These are phyloP conservation scores for Lophochroa leadbeateri DNA, from an alignment of 2,113 vertebrate species.

Conservation along the genomic window DNA sequence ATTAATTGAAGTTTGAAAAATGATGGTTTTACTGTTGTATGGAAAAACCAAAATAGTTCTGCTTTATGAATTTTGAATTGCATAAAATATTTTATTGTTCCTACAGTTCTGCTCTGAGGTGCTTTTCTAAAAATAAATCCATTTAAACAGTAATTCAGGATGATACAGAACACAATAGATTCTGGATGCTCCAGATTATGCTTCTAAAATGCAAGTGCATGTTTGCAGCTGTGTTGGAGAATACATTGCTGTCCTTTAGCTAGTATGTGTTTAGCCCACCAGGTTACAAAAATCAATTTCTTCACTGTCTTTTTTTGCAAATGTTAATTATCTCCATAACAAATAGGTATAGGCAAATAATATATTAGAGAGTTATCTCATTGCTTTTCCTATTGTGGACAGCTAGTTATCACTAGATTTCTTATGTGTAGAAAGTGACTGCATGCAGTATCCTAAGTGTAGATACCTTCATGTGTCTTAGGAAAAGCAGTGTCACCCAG, in stretches of 20 bases:
- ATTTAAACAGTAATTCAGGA: background rate
- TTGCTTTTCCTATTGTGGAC: background rate
- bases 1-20: background rate
- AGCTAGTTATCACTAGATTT: background rate
- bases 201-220: background rate
- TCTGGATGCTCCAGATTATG: background rate
- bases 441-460: background rate
- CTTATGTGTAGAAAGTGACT: background rate
- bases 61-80: background rate
- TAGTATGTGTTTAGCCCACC: background rate
- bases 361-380: background rate
- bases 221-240: background rate
- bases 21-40: background rate
- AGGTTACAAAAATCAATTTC: background rate
- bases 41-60: background rate
- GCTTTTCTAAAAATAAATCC: background rate
- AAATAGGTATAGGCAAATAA: background rate
- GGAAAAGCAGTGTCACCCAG: background rate
- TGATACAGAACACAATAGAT: background rate
- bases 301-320: background rate
- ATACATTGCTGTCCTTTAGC: background rate
- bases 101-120: background rate
- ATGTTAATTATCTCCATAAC: background rate
- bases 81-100: background rate
- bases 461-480: background rate